phyloP scores from a whole-genome alignment of 2,797 vertebrate genomes.

The Myiotriccus ornatus region DNA sequence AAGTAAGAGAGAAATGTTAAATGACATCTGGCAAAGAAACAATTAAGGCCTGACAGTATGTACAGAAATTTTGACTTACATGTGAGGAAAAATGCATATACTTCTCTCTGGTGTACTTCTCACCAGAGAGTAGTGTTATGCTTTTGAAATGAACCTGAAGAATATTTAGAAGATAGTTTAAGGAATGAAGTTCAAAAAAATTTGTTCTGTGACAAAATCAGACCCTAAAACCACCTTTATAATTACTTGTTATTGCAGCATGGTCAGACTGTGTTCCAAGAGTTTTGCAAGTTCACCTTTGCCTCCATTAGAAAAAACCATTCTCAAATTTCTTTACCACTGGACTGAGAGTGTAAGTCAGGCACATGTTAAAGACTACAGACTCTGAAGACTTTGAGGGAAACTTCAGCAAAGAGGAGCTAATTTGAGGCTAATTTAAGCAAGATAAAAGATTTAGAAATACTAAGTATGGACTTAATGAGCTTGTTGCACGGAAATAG shows the following conservation, averaged over 20 bases:
- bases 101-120: not conserved
- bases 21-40: not conserved
- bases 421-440: not conserved
- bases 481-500: not conserved
- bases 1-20: not conserved
- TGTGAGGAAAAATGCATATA: not conserved
- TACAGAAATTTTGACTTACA: not conserved
- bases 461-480: not conserved
- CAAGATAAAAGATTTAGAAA: not conserved
- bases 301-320: not conserved
- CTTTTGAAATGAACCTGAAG: not conserved
- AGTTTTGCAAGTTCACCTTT: not conserved
- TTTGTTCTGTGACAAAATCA: not conserved
- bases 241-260: fast-evolving
- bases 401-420: not conserved
- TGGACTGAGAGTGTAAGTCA: not conserved
- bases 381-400: not conserved
- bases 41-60: not conserved
- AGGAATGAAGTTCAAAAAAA: not conserved
- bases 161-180: not conserved
- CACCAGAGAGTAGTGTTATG: not conserved
- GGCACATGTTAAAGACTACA: not conserved
- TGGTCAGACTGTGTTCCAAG: fast-evolving
- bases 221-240: not conserved
- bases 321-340: not conserved